phyloP scores from a whole-genome alignment of 1,140 invertebrate genomes.

The Euwallacea similis region DNA sequence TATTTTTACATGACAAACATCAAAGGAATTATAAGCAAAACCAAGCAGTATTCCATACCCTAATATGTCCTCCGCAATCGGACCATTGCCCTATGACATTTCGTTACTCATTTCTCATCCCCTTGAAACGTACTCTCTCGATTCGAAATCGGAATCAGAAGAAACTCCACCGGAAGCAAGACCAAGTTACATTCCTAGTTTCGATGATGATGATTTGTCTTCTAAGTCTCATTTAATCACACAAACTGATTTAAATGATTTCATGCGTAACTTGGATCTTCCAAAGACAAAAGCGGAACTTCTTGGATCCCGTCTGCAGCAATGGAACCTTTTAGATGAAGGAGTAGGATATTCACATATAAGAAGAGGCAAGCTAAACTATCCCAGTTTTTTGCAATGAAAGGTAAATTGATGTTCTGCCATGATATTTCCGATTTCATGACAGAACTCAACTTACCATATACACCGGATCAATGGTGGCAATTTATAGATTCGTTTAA shows the following conservation, averaged over 20 bases:
- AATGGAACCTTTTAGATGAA: conserved; percentile 9
- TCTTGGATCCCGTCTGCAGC: conserved; percentile 18
- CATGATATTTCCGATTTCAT: conserved; percentile 14
- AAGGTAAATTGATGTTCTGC: conserved; percentile 26
- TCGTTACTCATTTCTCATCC: conserved; percentile 3
- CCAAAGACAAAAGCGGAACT: conserved; percentile 13
- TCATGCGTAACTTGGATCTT: conserved; percentile 7
- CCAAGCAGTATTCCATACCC: conserved; percentile 25
- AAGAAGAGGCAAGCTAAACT: background rate
- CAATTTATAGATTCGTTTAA: conserved; percentile 30
- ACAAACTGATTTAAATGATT: conserved; percentile 12
- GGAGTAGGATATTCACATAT: too few species aligned
- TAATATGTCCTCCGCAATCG: conserved; percentile 19
- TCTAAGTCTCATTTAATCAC: conserved; percentile 23
- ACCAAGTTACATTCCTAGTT: background rate
- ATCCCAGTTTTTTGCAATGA: conserved; percentile 7
- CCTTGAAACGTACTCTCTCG: too few species aligned
- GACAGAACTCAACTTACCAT: background rate
- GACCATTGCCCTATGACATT: conserved; percentile 9
- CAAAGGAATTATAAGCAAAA: conserved; percentile 21
- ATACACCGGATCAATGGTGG: conserved; percentile 2
- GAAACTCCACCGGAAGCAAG: too few species aligned
- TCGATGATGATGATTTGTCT: background rate
- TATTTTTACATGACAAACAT: conserved; percentile 42
- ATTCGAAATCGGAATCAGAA: too few species aligned